Base-by-base conservation (phyloP, 2,113 vertebrate species). In the Anguilla japonica region DNA sequence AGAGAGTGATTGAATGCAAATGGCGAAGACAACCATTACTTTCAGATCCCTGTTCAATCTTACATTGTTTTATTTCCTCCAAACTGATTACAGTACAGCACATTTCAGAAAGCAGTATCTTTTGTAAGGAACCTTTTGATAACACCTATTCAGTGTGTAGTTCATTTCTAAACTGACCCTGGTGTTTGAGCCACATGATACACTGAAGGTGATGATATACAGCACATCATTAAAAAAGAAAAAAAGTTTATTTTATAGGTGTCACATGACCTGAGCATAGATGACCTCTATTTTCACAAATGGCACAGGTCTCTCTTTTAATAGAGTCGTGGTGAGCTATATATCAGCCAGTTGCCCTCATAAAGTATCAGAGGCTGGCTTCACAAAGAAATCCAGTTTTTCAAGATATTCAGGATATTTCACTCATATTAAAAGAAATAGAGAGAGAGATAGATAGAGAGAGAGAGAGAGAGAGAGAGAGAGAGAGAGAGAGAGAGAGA, bases 241-340 rank as follows among this genome's bases (percentile, higher is more conserved):
- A 94, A 96, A 96, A 95, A 93, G 94, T 95, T 94, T 91, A 94
- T 95, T 96, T 96, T 96, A 96, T 95, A 89, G 94, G 91, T 92
- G 94, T 95, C 94, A 94, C 88, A 83, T 95, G 94, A 95, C 94
- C 94, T 93, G 89, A 93, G 94, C 92, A 91, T 93, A 93, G 93
- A 92, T 94, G 95, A 95, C 96, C 95, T 96, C 95, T 93, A 95
- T 96, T 96, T 95, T 93, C 93, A 93, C 94, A 94, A 95, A 95
- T 95, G 95, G 95, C 92, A 90, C 91, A 90, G 93, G 93, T 94
- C 94, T 94, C 91, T 89, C 93, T 95, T 96, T 96, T 96, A 96
- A 96, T 95, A 94, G 95, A 96, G 94, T 95, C 94, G 90, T 93
- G n/a, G 89, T 41, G 88, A 89, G 93, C 91, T 91, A 94, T 95